phyloP scores from a whole-genome alignment of 2,888 invertebrate species.

The Agrochola lychnidis region DNA sequence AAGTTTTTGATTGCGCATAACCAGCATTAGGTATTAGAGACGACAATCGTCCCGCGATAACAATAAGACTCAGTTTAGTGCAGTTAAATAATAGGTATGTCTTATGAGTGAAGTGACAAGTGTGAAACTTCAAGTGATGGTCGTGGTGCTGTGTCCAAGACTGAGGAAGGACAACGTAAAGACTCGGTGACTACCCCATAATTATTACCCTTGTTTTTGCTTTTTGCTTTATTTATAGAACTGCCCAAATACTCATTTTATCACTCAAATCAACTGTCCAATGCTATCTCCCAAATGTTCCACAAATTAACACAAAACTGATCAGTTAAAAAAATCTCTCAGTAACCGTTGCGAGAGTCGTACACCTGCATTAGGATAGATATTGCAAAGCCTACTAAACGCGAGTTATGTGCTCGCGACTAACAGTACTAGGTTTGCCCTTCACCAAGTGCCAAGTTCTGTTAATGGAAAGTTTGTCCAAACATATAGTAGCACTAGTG shows the following conservation, averaged over 20 bases:
- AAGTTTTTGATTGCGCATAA: background rate
- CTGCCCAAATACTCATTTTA: background rate
- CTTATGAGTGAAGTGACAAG: too few relatives aligned
- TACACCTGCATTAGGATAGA: constrained; percentile 62
- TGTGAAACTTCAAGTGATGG: too few relatives aligned
- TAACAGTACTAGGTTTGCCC: constrained; percentile 64
- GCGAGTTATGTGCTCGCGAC: constrained; percentile 73
- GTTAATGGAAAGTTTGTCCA: constrained; percentile 81
- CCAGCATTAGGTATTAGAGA: background rate
- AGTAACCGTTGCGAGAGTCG: constrained; percentile 53
- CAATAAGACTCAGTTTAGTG: background rate
- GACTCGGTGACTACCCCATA: background rate
- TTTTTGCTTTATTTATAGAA: background rate
- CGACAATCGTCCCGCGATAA: background rate
- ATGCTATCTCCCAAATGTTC: background rate
- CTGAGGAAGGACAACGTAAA: background rate
- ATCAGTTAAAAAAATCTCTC: too few relatives aligned
- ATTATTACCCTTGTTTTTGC: background rate
- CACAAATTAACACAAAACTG: background rate
- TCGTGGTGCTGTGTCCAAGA: too few relatives aligned
- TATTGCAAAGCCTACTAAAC: constrained; percentile 75
- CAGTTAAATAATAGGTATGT: background rate
- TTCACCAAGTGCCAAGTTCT: constrained; percentile 72
- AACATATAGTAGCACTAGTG: constrained; percentile 77
- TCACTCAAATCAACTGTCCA: background rate